phyloP scores from a whole-genome alignment of 2,888 invertebrate species.

The Drosophila buzzatii region DNA sequence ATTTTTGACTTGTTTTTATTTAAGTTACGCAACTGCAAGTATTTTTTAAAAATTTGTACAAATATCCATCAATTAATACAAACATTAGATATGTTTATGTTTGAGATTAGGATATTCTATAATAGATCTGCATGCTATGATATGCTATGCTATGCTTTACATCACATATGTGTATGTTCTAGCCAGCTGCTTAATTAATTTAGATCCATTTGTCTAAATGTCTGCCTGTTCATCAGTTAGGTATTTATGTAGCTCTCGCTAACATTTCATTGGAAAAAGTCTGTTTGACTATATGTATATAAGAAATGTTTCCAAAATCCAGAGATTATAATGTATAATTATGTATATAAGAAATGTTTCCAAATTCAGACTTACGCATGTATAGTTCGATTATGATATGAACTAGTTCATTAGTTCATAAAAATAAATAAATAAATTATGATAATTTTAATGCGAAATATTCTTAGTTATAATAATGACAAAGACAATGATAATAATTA shows the following conservation, averaged over 20 bases:
- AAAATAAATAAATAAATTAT: too few relatives aligned
- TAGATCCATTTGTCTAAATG: not conserved
- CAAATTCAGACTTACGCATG: not conserved
- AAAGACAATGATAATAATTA: not conserved
- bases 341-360: not conserved
- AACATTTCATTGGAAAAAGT: not conserved
- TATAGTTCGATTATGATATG: too few relatives aligned
- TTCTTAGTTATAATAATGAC: not conserved
- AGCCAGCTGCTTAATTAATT: not conserved
- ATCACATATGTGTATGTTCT: not conserved
- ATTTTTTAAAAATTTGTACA: not conserved
- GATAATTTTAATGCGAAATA: not conserved
- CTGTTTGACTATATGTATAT: not conserved
- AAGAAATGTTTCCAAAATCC: not conserved
- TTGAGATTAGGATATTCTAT: not conserved
- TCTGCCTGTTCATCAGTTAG: not conserved
- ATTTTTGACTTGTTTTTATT: not conserved
- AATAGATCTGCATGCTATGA: not conserved
- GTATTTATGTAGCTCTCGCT: not conserved
- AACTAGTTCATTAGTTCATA: too few relatives aligned
- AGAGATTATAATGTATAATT: too few relatives aligned
- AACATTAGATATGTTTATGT: constrained; percentile 3
- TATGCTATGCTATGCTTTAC: not conserved
- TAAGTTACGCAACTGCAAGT: not conserved
- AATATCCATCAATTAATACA: not conserved